These are phyloP conservation scores for Peromyscus nudipes DNA, from an alignment of 2,797 vertebrate species.

Conservation along the genomic window DNA sequence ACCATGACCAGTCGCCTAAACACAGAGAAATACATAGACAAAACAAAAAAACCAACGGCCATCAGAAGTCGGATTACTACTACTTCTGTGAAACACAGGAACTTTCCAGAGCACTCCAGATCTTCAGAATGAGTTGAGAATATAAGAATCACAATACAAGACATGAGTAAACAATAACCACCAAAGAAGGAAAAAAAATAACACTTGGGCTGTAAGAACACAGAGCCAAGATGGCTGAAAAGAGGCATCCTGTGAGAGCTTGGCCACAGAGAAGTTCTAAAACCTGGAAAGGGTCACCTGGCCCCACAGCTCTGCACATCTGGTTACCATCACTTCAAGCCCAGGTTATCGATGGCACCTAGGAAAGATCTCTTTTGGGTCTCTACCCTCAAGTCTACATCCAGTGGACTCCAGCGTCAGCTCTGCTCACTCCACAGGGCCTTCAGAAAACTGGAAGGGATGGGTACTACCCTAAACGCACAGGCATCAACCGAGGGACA, in stretches of 20 bases:
- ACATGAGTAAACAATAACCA: neutral
- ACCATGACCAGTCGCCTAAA: neutral
- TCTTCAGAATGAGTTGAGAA: neutral
- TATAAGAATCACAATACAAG: neutral
- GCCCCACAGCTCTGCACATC: neutral
- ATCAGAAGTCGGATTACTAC: neutral
- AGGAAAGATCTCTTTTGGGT: neutral
- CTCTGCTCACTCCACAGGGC: neutral
- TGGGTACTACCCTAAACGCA: neutral
- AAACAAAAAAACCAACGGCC: too few species aligned
- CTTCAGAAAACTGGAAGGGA: neutral
- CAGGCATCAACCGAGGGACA: neutral
- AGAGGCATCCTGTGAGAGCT: neutral
- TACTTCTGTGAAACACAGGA: neutral
- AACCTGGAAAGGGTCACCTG: neutral
- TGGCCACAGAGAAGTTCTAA: neutral
- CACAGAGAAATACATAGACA: neutral
- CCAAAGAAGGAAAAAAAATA: slow-evolving; percentile 15
- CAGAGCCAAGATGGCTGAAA: neutral
- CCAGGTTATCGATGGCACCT: neutral
- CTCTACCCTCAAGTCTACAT: neutral
- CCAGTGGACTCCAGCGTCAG: neutral
- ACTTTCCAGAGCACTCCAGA: neutral
- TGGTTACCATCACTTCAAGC: neutral
- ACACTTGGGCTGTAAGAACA: neutral